Conservation (phyloP, 2,888 invertebrate genomes). For the Anoncus sp. region DNA sequence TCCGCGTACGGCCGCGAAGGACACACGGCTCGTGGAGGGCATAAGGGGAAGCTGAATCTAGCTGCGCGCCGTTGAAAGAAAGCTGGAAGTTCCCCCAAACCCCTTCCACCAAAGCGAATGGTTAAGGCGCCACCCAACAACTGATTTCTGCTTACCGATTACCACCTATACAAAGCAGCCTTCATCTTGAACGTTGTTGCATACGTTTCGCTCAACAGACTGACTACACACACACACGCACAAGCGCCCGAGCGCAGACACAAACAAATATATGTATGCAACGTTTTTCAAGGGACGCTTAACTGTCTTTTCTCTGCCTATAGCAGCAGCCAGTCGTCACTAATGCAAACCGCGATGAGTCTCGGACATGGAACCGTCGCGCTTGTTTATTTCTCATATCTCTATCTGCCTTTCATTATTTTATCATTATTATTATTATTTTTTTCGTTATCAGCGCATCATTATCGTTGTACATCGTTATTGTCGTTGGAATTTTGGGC, state of each 20-base stretch:
- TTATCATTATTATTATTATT: not conserved
- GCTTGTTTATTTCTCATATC: not conserved
- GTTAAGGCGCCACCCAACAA: constrained; percentile 79
- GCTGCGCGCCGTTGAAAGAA: constrained; percentile 50
- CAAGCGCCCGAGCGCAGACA: constrained; percentile 28
- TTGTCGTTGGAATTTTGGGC: not conserved
- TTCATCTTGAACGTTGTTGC: constrained; percentile 75
- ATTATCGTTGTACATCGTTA: not conserved
- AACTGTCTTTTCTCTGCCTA: constrained; percentile 3
- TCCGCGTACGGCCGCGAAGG: constrained; percentile 39
- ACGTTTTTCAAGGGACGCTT: constrained; percentile 16
- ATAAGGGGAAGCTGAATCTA: constrained; percentile 22
- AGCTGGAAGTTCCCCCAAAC: constrained; percentile 35
- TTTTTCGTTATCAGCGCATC: no score
- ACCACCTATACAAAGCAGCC: constrained; percentile 79
- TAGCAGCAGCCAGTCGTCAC: constrained; percentile 35
- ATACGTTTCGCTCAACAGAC: constrained; percentile 45
- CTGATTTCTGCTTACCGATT: constrained; percentile 82
- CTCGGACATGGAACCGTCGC: not conserved
- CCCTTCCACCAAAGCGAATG: constrained; percentile 55
- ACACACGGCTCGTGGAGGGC: no score
- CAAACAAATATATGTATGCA: not conserved
- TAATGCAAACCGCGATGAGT: constrained; percentile 31
- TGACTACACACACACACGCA: constrained; percentile 13
- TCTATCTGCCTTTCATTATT: not conserved